Evolutionary conservation across 2,888 invertebrate genomes (phyloP), one percentile per base, ranked within the genome.

Genomic region (Platycheirus rosarum): DNA sequence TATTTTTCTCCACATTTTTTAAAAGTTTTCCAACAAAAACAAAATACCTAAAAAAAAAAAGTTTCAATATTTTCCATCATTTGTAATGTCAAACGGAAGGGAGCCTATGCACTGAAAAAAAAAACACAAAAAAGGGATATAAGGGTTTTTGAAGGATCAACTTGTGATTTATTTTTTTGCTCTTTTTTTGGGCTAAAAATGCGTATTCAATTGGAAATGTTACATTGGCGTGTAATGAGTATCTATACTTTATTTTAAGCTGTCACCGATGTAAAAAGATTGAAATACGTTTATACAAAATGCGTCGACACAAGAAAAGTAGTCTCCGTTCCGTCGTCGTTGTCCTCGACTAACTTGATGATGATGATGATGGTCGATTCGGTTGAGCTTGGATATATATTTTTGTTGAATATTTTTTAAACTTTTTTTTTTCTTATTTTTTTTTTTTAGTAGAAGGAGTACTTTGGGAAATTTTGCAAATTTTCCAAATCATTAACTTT

Each of bases 401-500:
- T 57, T 57, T 57, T 57, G 55, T 37, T 23, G 20, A 20, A 20
- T 13, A 0, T 9, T 35, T 35, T 35, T 51, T 18, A 4, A 23
- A n/a, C n/a, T 57, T 14, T 57, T 40, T 42, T 23, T 37, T 49
- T 3, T 29, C 18, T 8, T 14, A 9, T 37, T 14, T 5, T 23
- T 7, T 40, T 42, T 57, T 40, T 23, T 14, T 7, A 32, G 26
- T 11, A n/a, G 13, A 48, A 23, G 13, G 32, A 55, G 20, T 68
- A 37, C 60, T 60, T 60, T 53, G 51, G 20, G 23, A 63, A 70
- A 42, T 71, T 71, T 71, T 65, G 62, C 84, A 85, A 86, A 86
- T 87, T 87, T 87, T 87, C 87, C 86, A 85, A 85, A 84, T 86
- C 87, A 87, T 87, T 87, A 85, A 86, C 60, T 86, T 86, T 87